Evolutionary conservation across 2,797 vertebrate species (phyloP), one percentile per base, ranked within the genome.

Genomic region (Silurus lanzhouensis): DNA sequence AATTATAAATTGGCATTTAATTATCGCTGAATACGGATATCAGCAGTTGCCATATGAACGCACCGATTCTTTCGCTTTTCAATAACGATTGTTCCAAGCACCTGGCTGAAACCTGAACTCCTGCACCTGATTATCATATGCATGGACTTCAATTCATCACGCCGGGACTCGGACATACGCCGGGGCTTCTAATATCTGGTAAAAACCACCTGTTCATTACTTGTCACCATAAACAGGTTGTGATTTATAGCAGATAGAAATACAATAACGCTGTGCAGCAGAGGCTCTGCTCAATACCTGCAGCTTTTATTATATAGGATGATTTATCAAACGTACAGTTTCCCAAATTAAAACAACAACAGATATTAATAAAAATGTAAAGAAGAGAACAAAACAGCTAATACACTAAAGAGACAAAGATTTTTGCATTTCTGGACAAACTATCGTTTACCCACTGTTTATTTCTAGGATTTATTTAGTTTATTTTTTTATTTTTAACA

Each of bases 51-150:
- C 76, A 44, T 12, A 22, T 12, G 55, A 78, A 61, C 31, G 31
- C 8, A 20, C 25, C 8, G 27, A 61, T 77, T 60, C 55, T 20
- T 44, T n/a, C 19, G 10, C 17, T 57, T 76, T 79, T 79, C 20
- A 63, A 63, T 79, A 81, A 66, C 60, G 64, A 80, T 66, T 66
- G 22, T 31, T 66, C 12, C 5, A 17, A 64, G 22, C 78, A 63
- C 60, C 78, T 80, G 57, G 75, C 1, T 48, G 61, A 70, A 82
- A 83, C 66, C 61, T 84, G 78, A 52, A 76, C 46, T 61, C 17
- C 15, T 66, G 63, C 55, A 25, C 78, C 44, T 15, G 25, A 64
- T 80, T 80, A 48, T 66, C 79, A 81, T 81, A 81, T 80, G 78
- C 61, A 80, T 27, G 63, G n/a, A 8, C 61, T 81, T 66, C 22